phyloP scores from a whole-genome alignment of 2,113 vertebrate genomes.

The Pelodiscus sinensis region DNA sequence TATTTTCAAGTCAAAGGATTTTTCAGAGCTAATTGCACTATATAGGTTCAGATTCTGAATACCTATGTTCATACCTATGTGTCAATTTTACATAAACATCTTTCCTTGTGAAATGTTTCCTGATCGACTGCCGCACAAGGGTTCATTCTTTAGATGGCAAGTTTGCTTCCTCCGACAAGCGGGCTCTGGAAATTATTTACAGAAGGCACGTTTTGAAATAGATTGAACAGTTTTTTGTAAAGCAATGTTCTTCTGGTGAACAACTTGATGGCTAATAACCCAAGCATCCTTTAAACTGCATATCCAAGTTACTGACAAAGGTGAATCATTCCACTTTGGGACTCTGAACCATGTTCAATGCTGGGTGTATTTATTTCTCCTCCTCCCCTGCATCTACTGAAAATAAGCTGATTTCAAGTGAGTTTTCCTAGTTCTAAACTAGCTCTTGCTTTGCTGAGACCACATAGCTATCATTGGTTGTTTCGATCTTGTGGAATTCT shows the following conservation, averaged over 20 bases:
- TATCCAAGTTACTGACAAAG: fast-evolving
- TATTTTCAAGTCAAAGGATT: background rate
- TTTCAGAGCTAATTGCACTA: background rate
- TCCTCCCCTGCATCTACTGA: background rate
- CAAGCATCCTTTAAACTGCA: fast-evolving
- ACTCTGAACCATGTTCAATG: fast-evolving
- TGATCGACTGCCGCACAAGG: fast-evolving
- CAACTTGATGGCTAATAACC: background rate
- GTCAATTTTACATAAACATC: background rate
- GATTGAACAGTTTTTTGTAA: background rate
- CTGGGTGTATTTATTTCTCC: background rate
- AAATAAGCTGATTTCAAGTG: background rate
- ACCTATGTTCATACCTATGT: background rate
- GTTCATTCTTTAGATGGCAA: fast-evolving
- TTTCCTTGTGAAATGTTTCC: background rate
- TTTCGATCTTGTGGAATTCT: background rate
- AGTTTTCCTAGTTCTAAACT: fast-evolving
- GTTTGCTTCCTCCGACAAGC: fast-evolving
- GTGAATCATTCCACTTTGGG: background rate
- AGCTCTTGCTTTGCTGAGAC: background rate
- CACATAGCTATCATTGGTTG: background rate
- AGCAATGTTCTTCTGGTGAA: background rate
- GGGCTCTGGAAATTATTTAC: background rate
- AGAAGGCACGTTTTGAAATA: background rate
- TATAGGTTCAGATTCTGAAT: fast-evolving